These are phyloP conservation scores for Drosophila azteca DNA, from an alignment of 1,140 invertebrate genomes.

Conservation along the genomic window DNA sequence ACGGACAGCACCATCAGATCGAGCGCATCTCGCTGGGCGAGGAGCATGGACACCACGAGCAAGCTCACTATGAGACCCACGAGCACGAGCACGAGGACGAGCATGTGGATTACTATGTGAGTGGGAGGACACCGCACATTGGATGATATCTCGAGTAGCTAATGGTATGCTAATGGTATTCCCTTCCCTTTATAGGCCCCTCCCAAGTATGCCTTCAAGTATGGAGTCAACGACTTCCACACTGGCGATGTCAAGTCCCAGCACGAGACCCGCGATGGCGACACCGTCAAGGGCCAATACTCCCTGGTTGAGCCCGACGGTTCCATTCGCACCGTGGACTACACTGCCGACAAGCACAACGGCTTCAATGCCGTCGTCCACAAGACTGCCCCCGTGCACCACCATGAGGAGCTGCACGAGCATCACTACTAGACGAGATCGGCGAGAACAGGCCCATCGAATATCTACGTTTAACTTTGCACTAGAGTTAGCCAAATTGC, in stretches of 20 bases:
- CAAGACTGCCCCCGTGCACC: slow-evolving; percentile 86
- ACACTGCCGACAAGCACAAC: slow-evolving; percentile 84
- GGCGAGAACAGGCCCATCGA: slow-evolving; percentile 32
- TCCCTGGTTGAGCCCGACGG: slow-evolving; percentile 86
- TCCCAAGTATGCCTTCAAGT: slow-evolving; percentile 85
- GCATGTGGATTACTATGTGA: slow-evolving; percentile 83
- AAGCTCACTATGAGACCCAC: slow-evolving; percentile 62
- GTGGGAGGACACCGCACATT: slow-evolving; percentile 47
- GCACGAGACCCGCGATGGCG: slow-evolving; percentile 85
- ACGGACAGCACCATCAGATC: slow-evolving; percentile 72
- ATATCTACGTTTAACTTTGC: slow-evolving; percentile 37
- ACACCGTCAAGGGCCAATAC: slow-evolving; percentile 85
- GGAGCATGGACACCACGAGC: slow-evolving; percentile 62
- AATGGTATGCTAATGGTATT: not conserved
- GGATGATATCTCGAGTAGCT: not conserved
- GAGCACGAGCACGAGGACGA: slow-evolving; percentile 78
- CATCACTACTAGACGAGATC: slow-evolving; percentile 45
- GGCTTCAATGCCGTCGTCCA: slow-evolving; percentile 87
- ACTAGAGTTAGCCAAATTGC: slow-evolving; percentile 79
- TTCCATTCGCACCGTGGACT: slow-evolving; percentile 85
- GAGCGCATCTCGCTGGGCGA: slow-evolving; percentile 78
- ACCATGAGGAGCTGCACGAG: slow-evolving; percentile 76
- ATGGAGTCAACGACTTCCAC: slow-evolving; percentile 85
- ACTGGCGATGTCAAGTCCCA: slow-evolving; percentile 85
- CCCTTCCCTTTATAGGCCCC: slow-evolving; percentile 65